These are phyloP conservation scores for Toxotes jaculatrix DNA, from an alignment of 2,113 vertebrate genomes.

Conservation along the genomic window DNA sequence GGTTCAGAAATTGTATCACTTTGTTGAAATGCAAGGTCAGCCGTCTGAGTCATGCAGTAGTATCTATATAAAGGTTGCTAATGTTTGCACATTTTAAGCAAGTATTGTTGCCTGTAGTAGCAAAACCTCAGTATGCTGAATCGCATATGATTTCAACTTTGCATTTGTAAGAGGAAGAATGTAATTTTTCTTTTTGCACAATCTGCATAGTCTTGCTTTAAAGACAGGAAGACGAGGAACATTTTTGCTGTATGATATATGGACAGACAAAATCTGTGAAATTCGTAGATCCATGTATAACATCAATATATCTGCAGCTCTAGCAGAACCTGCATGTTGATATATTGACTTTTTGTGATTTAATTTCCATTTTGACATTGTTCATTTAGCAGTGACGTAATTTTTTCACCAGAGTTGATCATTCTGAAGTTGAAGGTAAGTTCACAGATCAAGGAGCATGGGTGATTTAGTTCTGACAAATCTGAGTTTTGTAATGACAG, in stretches of 20 bases:
- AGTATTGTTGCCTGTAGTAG: background rate
- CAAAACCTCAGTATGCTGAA: background rate
- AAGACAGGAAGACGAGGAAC: background rate
- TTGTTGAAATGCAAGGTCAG: background rate
- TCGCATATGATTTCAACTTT: background rate
- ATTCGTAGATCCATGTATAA: background rate
- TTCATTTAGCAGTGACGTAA: background rate
- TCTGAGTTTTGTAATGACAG: conserved; percentile 7
- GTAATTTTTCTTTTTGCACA: background rate
- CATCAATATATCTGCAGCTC: background rate
- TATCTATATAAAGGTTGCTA: too few relatives aligned
- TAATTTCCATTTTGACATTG: background rate
- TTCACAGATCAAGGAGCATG: background rate
- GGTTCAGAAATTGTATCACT: background rate
- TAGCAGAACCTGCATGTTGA: background rate
- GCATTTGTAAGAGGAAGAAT: background rate
- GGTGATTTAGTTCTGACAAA: background rate
- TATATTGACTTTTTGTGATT: background rate
- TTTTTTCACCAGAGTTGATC: background rate
- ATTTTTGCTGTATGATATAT: background rate
- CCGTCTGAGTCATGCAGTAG: too few relatives aligned
- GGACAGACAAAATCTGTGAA: background rate
- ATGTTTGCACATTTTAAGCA: background rate
- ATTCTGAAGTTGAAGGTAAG: conserved; percentile 12
- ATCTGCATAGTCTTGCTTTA: background rate